These are phyloP conservation scores for Bhutanitis thaidina DNA, from an alignment of 2,888 invertebrate genomes.

Conservation along the genomic window DNA sequence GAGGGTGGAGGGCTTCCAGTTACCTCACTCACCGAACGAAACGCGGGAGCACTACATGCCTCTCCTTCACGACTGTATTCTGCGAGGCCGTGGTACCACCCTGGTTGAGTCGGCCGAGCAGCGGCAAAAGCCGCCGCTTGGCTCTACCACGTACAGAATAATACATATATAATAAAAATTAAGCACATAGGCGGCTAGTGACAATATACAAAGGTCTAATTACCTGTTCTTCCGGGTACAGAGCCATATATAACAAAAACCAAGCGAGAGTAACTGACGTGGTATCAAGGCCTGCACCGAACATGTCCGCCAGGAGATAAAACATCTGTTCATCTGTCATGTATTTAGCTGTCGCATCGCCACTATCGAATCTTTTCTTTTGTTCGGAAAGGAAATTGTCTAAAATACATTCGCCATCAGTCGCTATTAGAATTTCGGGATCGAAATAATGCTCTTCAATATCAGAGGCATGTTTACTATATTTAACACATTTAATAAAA, in stretches of 20 bases:
- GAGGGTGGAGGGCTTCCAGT: too few species aligned
- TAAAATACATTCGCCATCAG: constrained; percentile 78
- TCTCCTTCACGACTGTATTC: too few species aligned
- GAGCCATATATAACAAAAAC: constrained; percentile 89
- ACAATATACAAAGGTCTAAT: constrained; percentile 14
- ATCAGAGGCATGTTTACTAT: constrained; percentile 53
- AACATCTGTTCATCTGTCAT: constrained; percentile 85
- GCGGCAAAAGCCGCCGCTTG: too few species aligned
- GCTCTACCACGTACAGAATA: too few species aligned
- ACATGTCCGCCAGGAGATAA: constrained; percentile 89
- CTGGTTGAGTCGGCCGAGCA: too few species aligned
- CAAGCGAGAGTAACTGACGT: constrained; percentile 89
- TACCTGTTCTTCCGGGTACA: constrained; percentile 83
- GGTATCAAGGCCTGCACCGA: constrained; percentile 93
- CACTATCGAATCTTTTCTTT: constrained; percentile 61
- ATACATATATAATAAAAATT: constrained; percentile 6
- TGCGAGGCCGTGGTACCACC: too few species aligned
- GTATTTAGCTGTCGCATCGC: constrained; percentile 63
- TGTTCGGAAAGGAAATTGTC: constrained; percentile 84
- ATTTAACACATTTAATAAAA: constrained; percentile 64
- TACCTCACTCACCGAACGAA: too few species aligned
- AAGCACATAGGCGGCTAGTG: constrained; percentile 7
- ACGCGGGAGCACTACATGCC: too few species aligned
- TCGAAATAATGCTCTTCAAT: constrained; percentile 64
- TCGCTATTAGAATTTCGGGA: constrained; percentile 54